phyloP scores from a whole-genome alignment of 2,888 invertebrate genomes.

The Papilio demoleus region DNA sequence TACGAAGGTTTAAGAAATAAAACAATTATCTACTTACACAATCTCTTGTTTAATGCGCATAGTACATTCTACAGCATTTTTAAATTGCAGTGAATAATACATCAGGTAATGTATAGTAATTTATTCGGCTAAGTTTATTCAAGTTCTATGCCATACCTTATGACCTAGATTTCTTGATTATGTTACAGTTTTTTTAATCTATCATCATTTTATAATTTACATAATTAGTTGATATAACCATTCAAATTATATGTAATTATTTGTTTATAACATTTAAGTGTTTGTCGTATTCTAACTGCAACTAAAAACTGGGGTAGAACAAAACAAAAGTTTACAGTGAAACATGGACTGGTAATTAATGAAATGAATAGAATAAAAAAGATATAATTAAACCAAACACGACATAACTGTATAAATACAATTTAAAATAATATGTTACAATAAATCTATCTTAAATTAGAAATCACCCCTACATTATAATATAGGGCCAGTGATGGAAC shows the following conservation, averaged over 20 bases:
- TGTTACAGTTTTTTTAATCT: slow-evolving; percentile 3
- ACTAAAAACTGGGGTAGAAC: background rate
- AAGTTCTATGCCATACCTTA: background rate
- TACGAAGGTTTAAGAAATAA: background rate
- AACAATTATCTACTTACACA: slow-evolving; percentile 6
- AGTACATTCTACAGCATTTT: slow-evolving; percentile 17
- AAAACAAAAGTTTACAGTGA: background rate
- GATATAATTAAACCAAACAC: background rate
- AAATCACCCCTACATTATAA: background rate
- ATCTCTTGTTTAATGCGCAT: slow-evolving; percentile 2
- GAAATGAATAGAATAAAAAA: background rate
- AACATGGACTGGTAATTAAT: background rate
- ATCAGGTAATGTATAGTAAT: background rate
- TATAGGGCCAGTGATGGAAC: background rate
- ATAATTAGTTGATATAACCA: background rate
- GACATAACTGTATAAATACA: too few relatives aligned
- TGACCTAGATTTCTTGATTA: too few relatives aligned
- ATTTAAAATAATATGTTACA: too few relatives aligned
- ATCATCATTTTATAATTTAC: background rate
- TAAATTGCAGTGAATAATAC: background rate
- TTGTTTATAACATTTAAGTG: background rate
- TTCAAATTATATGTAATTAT: background rate
- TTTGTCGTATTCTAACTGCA: background rate
- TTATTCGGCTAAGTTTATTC: background rate
- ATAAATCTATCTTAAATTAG: background rate